These are phyloP conservation scores for Chondrilla cf. caribensis DNA, from an alignment of 37 sponge, comb jelly and placozoan species.

Conservation along the genomic window DNA sequence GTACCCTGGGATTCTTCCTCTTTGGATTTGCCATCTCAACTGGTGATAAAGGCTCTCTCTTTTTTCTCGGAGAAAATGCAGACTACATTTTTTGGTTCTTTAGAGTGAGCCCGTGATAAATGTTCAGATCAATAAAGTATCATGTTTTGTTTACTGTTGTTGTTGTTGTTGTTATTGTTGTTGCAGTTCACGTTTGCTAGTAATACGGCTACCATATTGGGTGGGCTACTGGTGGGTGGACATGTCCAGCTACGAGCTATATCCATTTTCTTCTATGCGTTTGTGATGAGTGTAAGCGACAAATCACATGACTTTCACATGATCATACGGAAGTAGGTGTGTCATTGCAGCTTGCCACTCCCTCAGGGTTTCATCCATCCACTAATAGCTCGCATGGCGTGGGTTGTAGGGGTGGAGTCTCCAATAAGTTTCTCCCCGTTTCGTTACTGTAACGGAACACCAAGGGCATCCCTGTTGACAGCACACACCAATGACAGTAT, in stretches of 20 bases:
- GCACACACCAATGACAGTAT: not conserved
- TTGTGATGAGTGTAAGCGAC: conserved; percentile 65
- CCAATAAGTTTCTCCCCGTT: conserved; percentile 54
- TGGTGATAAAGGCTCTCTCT: conserved; percentile 21
- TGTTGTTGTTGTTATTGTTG: conserved; percentile 41
- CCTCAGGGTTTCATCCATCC: conserved; percentile 74
- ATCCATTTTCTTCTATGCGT: conserved; percentile 64
- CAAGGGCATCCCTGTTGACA: conserved; percentile 17
- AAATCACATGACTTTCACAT: too few relatives aligned
- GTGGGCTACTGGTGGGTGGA: conserved; percentile 72
- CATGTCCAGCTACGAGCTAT: conserved; percentile 57
- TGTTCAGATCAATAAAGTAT: not conserved
- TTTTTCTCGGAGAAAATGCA: conserved; percentile 51
- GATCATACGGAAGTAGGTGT: too few relatives aligned
- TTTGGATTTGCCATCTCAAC: conserved; percentile 84
- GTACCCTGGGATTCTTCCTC: conserved; percentile 66
- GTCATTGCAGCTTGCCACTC: too few relatives aligned
- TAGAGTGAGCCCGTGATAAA: conserved; percentile 11
- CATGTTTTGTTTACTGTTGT: not conserved
- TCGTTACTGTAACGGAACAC: conserved; percentile 67
- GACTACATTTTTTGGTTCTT: conserved; percentile 50
- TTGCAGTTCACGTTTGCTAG: conserved; percentile 87
- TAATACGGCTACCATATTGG: conserved; percentile 85
- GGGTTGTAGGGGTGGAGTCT: conserved; percentile 34
- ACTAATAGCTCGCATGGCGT: conserved; percentile 60